Conservation (phyloP, 2,888 invertebrate species). For the Pemphredon lugubris region DNA sequence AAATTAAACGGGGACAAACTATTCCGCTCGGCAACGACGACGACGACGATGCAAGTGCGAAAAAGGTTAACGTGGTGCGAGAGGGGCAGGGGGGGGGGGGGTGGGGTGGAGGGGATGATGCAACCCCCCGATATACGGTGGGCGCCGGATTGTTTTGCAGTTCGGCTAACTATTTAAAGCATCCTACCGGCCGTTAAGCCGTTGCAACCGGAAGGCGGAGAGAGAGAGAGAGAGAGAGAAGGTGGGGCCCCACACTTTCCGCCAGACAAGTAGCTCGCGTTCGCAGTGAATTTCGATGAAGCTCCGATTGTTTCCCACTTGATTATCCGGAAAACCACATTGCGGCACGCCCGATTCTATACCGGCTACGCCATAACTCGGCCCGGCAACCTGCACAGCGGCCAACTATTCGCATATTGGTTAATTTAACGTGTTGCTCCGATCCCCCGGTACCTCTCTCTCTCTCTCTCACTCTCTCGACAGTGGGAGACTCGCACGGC, state of each 20-base stretch:
- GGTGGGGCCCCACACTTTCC: slow-evolving; percentile 37
- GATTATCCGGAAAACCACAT: slow-evolving; percentile 72
- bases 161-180: slow-evolving; percentile 69
- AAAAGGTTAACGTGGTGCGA: slow-evolving; percentile 55
- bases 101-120: too few relatives aligned
- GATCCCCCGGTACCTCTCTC: slow-evolving; percentile 7
- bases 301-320: slow-evolving; percentile 72
- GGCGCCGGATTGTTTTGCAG: slow-evolving; percentile 64
- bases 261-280: slow-evolving; percentile 60
- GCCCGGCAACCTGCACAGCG: slow-evolving; percentile 39
- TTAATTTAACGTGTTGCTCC: slow-evolving; percentile 67
- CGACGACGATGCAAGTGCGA: slow-evolving; percentile 48
- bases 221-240: background rate
- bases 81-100: slow-evolving; percentile 22
- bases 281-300: slow-evolving; percentile 67
- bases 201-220: slow-evolving; percentile 15
- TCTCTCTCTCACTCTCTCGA: too few relatives aligned
- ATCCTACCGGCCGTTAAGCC: slow-evolving; percentile 49
- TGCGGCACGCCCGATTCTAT: slow-evolving; percentile 61
- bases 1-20: slow-evolving; percentile 60
- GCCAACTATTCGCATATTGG: slow-evolving; percentile 67
- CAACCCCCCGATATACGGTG: slow-evolving; percentile 16
- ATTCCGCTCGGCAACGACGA: slow-evolving; percentile 32
- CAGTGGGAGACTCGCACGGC: slow-evolving; percentile 13
- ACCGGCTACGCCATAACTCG: slow-evolving; percentile 61